A percentile compares a stretch with the other conserved stretches of the same genome.
Conservation (phyloP, 2,113 vertebrate species). For the Etia nguti region DNA sequence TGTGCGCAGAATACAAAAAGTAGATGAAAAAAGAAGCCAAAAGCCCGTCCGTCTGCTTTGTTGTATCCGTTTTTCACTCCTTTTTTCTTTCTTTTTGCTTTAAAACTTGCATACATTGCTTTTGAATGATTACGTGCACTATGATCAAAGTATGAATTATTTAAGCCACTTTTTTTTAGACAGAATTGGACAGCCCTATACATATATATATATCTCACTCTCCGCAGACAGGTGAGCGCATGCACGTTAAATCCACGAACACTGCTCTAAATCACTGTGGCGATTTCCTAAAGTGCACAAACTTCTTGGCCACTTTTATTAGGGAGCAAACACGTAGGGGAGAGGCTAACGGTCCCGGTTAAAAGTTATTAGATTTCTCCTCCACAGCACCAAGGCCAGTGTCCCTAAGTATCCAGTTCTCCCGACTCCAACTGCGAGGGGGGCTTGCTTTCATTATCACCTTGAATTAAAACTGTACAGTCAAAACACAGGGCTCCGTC, state of each 20-base stretch:
- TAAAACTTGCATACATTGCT: not conserved
- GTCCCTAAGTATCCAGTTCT: not conserved
- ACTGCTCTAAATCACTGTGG: not conserved
- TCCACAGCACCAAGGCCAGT: not conserved
- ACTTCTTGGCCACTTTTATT: conserved; percentile 38
- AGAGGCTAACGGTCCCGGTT: conserved; percentile 14
- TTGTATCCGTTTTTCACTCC: not conserved
- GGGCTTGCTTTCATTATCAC: not conserved
- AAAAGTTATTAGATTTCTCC: conserved; percentile 38
- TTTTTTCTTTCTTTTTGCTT: not conserved
- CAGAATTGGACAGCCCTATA: not conserved
- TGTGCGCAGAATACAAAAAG: conserved; percentile 18
- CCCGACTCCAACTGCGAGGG: not conserved
- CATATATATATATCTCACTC: not conserved
- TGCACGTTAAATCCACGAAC: not conserved
- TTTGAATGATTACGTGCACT: not conserved
- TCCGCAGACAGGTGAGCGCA: not conserved
- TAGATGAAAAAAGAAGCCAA: not conserved
- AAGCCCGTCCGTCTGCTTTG: not conserved
- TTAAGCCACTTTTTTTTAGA: not conserved
- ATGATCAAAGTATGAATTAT: not conserved
- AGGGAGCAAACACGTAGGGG: not conserved
- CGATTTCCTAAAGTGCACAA: not conserved
- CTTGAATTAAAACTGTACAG: not conserved
- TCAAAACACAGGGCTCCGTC: conserved; percentile 5